phyloP scores from a whole-genome alignment of 2,888 invertebrate species.

The Ernsta delagoae region DNA sequence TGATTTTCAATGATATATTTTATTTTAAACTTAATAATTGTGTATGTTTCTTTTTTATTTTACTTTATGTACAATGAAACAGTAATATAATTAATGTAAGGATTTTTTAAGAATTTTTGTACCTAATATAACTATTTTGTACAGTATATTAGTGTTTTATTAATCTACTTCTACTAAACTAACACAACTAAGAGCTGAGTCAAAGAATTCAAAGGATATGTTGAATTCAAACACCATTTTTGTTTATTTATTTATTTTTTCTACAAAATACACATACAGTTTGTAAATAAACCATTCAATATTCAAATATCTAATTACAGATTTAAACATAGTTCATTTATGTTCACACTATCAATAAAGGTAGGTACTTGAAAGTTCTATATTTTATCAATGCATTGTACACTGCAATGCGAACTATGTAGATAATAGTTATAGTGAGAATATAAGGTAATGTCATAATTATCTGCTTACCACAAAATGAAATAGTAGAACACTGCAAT shows the following conservation, averaged over 20 bases:
- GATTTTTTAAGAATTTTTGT: conserved; percentile 15
- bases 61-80: conserved; percentile 18
- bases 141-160: conserved; percentile 14
- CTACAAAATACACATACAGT: conserved; percentile 84
- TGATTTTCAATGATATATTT: background rate
- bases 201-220: background rate
- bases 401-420: conserved; percentile 7
- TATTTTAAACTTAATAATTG: background rate
- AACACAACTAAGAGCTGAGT: conserved; percentile 28
- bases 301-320: conserved; percentile 79
- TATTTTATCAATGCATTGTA: background rate
- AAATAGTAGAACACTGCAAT: too few species aligned
- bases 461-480: too few species aligned
- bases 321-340: conserved; percentile 63
- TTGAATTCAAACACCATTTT: conserved; percentile 44
- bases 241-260: conserved; percentile 76
- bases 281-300: conserved; percentile 84
- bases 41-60: background rate
- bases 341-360: conserved; percentile 51
- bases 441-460: background rate
- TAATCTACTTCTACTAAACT: background rate
- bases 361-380: conserved; percentile 38
- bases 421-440: background rate
- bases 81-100: conserved; percentile 19
- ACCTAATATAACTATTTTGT: conserved; percentile 32